Base-by-base conservation (phyloP, 2,888 invertebrate genomes). In the Cyclophora albipunctata region DNA sequence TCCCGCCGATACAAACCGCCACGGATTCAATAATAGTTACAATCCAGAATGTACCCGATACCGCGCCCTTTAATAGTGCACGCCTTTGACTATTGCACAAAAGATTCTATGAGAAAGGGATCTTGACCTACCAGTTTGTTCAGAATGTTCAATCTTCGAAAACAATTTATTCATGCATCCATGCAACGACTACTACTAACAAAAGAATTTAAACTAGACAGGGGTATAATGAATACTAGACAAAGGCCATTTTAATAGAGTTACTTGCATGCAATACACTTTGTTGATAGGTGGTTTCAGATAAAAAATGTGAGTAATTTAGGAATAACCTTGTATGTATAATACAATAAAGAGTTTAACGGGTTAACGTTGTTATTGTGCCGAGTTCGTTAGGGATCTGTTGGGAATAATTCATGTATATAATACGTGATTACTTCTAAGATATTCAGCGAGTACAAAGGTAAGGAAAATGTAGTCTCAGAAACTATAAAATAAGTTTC, bases 121-220 rank as follows among this genome's bases (percentile, higher is more conserved):
- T 85, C 87, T 84, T 84, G 87, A 87, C 83, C 85, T 87, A 87
- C 87, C 87, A 88, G 88, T 88, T 87, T 81, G 73, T 79, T 77
- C 76, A 70, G 78, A 80, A 76, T 71, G 74, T 79, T 79, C 79
- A 67, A 78, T 74, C 83, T 78, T 78, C 74, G 81, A 84, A 82
- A 84, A 83, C 82, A 84, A 86, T 86, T 85, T 85, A 86, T 88
- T 85, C 86, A 85, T 86, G 83, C 84, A 84, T 81, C 79, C 80
- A 80, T 81, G 80, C 82, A 81, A 71, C 82, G 76, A 81, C 76
- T 76, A 67, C 70, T 62, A 72, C 71, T 65, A 73, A 86, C 87
- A 88, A 88, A 87, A 80, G 86, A 87, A 84, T 84, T 77, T 78
- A 75, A 85, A 87, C 84, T 86, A 86, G 85, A 81, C 81, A 84